Evolutionary conservation across 1,140 invertebrate genomes (phyloP), one percentile per base, ranked within the genome.

Genomic region (Chionoecetes opilio): DNA sequence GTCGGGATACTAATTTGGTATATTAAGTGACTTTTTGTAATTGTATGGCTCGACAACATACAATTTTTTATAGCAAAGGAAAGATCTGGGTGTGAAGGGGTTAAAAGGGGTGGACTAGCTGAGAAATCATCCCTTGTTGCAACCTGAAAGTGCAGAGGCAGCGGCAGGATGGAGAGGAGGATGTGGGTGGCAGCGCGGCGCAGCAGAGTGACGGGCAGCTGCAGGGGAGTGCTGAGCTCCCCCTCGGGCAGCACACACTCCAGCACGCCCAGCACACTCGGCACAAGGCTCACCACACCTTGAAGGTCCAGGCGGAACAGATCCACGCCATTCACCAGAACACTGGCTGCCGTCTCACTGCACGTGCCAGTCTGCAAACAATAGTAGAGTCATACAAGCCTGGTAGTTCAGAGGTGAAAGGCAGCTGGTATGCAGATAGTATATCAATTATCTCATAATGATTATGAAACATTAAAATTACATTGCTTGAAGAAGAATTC

Each of bases 261-360:
- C 29, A 99, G 97, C 0, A 99, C 99, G 26, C 98, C 98, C 53
- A 99, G 98, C 96, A 99, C 98, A 95, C 98, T 98, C 0, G 99
- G 99, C 6, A 99, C 97, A 29, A 99, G 97, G 29, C 99, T 98
- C 96, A 99, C 98, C 3, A 99, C 98, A 0, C 99, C 99, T 97
- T 99, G 98, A 41, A 99, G 97, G 97, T 99, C 99, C 92, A 99
- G 97, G 90, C 99, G 98, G 96, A 98, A 98, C 96, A 99, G 97
- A 97, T 99, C 98, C 0, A 97, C 97, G 0, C 98, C 98, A 97
- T 99, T 99, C 35, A 98, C 97, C 82, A 99, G 96, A 96, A 99
- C 98, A 96, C 98, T 98, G 6, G 98, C 98, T 96, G 99, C 97
- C 17, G 98, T 98, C 97, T 98, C 98, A 21, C 98, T 98, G 96